A percentile compares a stretch with the other conserved stretches of the same genome.
Conservation (phyloP, 1,140 invertebrate species). For the Caenorhabditis latens region DNA sequence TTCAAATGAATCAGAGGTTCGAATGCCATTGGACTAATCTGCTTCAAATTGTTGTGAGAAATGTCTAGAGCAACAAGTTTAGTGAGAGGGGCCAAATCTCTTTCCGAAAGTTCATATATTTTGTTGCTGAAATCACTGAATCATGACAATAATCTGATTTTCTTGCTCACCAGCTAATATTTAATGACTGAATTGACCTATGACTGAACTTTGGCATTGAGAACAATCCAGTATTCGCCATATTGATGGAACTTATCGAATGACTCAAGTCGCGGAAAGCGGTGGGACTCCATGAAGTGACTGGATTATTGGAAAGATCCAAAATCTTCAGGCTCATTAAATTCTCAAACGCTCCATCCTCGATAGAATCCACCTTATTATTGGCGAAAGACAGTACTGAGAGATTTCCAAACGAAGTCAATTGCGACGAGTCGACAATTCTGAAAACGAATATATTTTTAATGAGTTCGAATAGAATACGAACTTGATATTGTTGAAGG, state of each 20-base stretch:
- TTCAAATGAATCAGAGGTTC: slow-evolving; percentile 37
- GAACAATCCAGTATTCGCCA: slow-evolving; percentile 58
- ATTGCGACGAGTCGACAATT: slow-evolving; percentile 54
- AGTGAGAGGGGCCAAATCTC: slow-evolving; percentile 37
- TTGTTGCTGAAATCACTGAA: slow-evolving; percentile 50
- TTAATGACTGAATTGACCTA: slow-evolving; percentile 27
- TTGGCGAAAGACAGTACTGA: slow-evolving; percentile 40
- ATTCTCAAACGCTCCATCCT: slow-evolving; percentile 59
- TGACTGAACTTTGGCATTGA: slow-evolving; percentile 60
- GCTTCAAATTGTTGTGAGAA: slow-evolving; percentile 39
- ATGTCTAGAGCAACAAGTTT: slow-evolving; percentile 45
- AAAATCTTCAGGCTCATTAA: slow-evolving; percentile 34
- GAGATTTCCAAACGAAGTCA: slow-evolving; percentile 47
- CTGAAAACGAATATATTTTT: neutral
- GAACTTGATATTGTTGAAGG: slow-evolving; percentile 9
- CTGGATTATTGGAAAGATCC: slow-evolving; percentile 58
- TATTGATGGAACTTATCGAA: slow-evolving; percentile 59
- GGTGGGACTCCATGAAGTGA: slow-evolving; percentile 61
- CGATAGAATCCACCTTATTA: slow-evolving; percentile 52
- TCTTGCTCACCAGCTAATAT: slow-evolving; percentile 58
- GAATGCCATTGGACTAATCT: neutral
- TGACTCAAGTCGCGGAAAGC: slow-evolving; percentile 60
- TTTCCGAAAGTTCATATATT: slow-evolving; percentile 54
- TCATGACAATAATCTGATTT: neutral
- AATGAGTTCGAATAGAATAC: neutral